phyloP scores from a whole-genome alignment of 2,113 vertebrate genomes.

The Erinaceus europaeus region DNA sequence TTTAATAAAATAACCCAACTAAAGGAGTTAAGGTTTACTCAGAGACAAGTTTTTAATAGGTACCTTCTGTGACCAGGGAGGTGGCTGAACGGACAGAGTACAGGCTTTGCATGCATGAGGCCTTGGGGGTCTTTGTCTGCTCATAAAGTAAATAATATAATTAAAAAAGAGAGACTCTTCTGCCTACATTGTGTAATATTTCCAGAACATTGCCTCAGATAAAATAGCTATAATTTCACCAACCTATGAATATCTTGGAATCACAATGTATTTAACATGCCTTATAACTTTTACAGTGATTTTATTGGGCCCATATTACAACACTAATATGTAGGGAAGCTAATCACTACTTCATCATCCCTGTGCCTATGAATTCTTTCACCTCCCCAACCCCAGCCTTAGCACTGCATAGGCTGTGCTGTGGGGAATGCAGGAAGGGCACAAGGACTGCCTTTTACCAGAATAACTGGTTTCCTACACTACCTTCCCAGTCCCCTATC shows the following conservation, averaged over 20 bases:
- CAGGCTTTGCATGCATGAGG: too few species aligned
- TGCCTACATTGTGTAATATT: not conserved
- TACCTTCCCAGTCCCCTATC: not conserved
- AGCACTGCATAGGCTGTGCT: too few species aligned
- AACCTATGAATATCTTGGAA: not conserved
- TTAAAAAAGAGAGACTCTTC: not conserved
- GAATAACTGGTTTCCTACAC: not conserved
- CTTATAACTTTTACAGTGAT: not conserved
- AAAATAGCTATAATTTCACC: not conserved
- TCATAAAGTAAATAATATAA: not conserved
- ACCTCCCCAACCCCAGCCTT: too few species aligned
- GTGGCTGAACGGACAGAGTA: too few species aligned
- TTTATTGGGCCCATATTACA: not conserved
- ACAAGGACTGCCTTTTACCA: too few species aligned
- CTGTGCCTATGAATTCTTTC: not conserved
- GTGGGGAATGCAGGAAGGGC: too few species aligned
- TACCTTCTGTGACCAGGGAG: too few species aligned
- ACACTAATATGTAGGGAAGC: not conserved
- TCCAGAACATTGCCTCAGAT: not conserved
- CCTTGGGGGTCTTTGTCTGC: too few species aligned
- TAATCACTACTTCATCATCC: not conserved
- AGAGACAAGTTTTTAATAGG: not conserved
- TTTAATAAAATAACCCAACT: conserved; percentile 1
- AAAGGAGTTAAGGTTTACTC: not conserved
- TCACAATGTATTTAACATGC: not conserved